Evolutionary conservation across 2,888 invertebrate genomes (phyloP).

Genomic region (Tineola bisselliella): DNA sequence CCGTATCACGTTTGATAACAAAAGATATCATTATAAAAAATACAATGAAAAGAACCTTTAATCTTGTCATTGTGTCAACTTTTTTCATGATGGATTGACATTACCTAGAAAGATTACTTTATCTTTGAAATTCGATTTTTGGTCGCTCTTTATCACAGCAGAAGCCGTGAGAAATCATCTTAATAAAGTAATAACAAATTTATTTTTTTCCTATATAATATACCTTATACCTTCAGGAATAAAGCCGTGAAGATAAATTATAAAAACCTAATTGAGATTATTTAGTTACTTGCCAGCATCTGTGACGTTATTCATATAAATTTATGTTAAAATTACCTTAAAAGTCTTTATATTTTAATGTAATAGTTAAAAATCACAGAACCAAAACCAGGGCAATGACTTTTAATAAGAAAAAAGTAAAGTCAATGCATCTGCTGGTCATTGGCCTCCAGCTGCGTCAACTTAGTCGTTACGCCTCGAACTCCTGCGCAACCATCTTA

Average conservation of each 20-base stretch:
- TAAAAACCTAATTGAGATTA: no score
- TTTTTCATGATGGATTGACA: background rate
- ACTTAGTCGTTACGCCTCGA: background rate
- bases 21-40: background rate
- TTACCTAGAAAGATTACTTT: background rate
- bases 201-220: no score
- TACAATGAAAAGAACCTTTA: background rate
- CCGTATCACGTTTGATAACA: background rate
- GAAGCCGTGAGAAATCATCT: background rate
- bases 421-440: background rate
- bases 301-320: no score
- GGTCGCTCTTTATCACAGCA: background rate
- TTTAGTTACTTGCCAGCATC: no score
- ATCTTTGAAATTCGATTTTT: background rate
- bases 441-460: background rate
- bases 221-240: no score
- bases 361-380: no score
- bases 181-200: no score
- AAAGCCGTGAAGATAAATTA: no score
- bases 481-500: background rate
- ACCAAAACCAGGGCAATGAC: background rate
- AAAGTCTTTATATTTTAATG: no score
- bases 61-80: background rate
- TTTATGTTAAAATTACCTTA: no score
- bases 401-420: background rate